Percentiles rank a stretch among this genome's conserved stretches.
These are phyloP conservation scores for Hedya salicella DNA, from an alignment of 2,888 invertebrate genomes.

Conservation along the genomic window DNA sequence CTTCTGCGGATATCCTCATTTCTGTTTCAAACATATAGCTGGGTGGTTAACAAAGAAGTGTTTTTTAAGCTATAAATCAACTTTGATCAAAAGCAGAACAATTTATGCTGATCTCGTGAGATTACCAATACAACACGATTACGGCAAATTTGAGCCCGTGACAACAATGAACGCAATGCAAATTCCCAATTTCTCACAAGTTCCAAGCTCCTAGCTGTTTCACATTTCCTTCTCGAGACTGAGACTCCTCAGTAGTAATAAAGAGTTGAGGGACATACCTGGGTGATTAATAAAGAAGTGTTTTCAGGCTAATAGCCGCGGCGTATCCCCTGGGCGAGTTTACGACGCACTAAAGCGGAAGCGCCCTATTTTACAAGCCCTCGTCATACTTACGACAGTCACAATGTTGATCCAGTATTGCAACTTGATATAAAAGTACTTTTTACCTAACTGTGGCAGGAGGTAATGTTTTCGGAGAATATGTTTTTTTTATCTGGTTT, in stretches of 20 bases:
- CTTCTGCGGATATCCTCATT: too few relatives aligned
- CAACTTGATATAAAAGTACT: not conserved
- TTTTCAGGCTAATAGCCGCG: slow-evolving; percentile 60
- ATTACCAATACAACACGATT: too few relatives aligned
- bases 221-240: slow-evolving; percentile 10
- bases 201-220: not conserved
- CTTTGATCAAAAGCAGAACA: too few relatives aligned
- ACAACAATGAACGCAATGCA: too few relatives aligned
- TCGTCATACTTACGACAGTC: slow-evolving; percentile 45
- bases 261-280: slow-evolving; percentile 35
- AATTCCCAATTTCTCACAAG: not conserved
- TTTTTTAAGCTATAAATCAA: too few relatives aligned
- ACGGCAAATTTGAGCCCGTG: too few relatives aligned
- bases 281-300: slow-evolving; percentile 52
- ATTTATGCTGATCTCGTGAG: too few relatives aligned
- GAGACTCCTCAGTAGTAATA: slow-evolving; percentile 30
- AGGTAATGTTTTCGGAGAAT: too few relatives aligned
- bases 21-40: too few relatives aligned
- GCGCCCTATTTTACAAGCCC: slow-evolving; percentile 58
- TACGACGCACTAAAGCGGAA: slow-evolving; percentile 70
- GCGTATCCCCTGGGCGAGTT: slow-evolving; percentile 64
- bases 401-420: slow-evolving; percentile 38
- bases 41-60: too few relatives aligned
- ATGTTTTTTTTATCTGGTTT: too few relatives aligned
- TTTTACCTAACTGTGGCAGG: not conserved